These are phyloP conservation scores for Volucella inflata DNA, from an alignment of 2,888 invertebrate genomes.

Conservation along the genomic window DNA sequence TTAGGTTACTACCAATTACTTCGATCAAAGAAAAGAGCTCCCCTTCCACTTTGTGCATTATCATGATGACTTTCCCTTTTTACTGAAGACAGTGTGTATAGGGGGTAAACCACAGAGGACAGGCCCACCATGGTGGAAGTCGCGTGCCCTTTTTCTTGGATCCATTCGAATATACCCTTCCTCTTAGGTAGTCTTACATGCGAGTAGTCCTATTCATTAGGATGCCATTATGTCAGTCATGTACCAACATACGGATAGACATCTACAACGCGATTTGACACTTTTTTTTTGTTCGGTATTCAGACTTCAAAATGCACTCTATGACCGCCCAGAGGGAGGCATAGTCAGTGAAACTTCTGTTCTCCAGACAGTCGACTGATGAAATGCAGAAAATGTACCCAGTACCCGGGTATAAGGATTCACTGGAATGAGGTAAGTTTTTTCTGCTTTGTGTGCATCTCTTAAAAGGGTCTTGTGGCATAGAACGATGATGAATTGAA, in stretches of 20 bases:
- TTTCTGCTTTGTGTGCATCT: background rate
- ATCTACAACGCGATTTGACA: conserved; percentile 62
- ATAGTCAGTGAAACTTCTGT: conserved; percentile 21
- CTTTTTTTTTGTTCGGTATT: conserved; percentile 48
- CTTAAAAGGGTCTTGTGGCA: conserved; percentile 16
- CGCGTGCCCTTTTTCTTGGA: conserved; percentile 63
- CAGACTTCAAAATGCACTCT: conserved; percentile 34
- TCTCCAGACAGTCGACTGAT: conserved; percentile 24
- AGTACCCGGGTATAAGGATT: conserved; percentile 10
- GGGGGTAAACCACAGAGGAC: conserved; percentile 26
- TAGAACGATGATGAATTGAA: conserved; percentile 59
- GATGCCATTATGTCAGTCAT: conserved; percentile 61
- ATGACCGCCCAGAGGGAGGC: conserved; percentile 43
- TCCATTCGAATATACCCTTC: background rate
- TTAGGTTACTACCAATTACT: conserved; percentile 28
- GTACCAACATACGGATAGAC: conserved; percentile 44
- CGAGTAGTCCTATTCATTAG: conserved; percentile 20
- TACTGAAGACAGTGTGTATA: background rate
- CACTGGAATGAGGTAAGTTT: conserved; percentile 24
- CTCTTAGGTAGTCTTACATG: too few species aligned
- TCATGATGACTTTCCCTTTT: conserved; percentile 7
- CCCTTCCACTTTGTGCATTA: conserved; percentile 1
- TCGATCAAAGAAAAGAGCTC: conserved; percentile 6
- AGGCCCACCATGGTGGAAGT: conserved; percentile 56
- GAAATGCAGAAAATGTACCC: conserved; percentile 19